phyloP scores from a whole-genome alignment of 2,797 vertebrate species.

The Australoheros facetus region DNA sequence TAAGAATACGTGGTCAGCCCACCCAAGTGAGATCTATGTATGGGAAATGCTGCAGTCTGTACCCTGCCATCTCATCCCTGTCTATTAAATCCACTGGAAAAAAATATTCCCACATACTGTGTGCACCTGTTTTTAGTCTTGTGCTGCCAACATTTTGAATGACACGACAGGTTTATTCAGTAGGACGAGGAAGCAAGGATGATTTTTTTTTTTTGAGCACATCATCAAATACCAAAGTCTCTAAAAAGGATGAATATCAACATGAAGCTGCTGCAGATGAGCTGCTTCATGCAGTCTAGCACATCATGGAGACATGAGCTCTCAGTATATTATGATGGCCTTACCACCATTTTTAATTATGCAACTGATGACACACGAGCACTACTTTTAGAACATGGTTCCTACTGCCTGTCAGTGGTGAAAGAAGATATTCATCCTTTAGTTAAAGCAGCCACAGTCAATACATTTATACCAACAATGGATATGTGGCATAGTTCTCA shows the following conservation, averaged over 20 bases:
- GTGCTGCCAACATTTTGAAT: neutral
- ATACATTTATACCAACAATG: neutral
- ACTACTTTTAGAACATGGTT: neutral
- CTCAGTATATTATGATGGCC: neutral
- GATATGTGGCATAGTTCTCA: neutral
- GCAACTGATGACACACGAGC: neutral
- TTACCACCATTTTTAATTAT: neutral
- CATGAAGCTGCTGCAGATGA: neutral
- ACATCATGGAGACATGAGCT: neutral
- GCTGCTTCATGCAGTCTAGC: neutral
- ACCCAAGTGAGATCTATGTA: neutral
- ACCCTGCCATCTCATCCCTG: neutral
- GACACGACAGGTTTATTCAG: neutral
- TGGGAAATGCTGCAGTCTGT: neutral
- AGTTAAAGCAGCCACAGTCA: neutral
- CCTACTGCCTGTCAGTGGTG: neutral
- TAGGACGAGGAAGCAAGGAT: neutral
- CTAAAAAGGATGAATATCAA: neutral
- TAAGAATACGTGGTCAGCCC: rapidly evolving
- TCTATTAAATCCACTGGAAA: neutral
- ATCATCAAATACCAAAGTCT: neutral
- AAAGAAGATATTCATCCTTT: neutral
- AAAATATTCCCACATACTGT: rapidly evolving
- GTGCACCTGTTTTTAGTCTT: neutral
- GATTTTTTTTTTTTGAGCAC: neutral